Conservation (phyloP, 2,113 vertebrate genomes). For the Heptranchias perlo region DNA sequence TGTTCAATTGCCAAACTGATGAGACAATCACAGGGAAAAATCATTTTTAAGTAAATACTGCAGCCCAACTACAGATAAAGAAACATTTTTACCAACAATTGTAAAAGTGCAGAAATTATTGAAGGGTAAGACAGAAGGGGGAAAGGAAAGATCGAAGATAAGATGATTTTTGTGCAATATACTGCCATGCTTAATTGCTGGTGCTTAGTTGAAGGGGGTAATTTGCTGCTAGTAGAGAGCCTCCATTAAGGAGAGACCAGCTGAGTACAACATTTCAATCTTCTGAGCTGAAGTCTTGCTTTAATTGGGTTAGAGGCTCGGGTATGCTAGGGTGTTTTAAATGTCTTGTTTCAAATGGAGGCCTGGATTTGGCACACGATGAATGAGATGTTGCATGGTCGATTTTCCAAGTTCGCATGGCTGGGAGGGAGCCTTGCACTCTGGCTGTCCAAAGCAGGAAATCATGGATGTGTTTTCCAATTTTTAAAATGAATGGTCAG, state of each 20-base stretch:
- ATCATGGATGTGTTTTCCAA: no score
- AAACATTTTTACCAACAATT: background rate
- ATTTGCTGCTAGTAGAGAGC: background rate
- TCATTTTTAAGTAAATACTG: background rate
- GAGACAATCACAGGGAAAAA: background rate
- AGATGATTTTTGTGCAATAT: background rate
- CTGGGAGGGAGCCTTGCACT: no score
- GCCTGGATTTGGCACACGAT: background rate
- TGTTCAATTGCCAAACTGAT: background rate
- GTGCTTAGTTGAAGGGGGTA: background rate
- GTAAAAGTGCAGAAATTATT: background rate
- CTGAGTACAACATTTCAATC: no score
- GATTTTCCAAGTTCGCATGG: no score
- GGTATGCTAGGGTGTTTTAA: background rate
- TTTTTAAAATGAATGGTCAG: no score
- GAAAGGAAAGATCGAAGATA: background rate
- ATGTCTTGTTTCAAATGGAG: background rate
- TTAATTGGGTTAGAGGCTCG: background rate
- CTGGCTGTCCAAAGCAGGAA: no score
- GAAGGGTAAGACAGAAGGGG: background rate
- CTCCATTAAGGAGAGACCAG: background rate
- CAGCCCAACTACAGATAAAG: background rate
- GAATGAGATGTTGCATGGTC: background rate
- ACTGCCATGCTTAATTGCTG: background rate
- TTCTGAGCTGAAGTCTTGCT: background rate